Conservation (phyloP, 2,888 invertebrate species). For the Cristatella mucedo region DNA sequence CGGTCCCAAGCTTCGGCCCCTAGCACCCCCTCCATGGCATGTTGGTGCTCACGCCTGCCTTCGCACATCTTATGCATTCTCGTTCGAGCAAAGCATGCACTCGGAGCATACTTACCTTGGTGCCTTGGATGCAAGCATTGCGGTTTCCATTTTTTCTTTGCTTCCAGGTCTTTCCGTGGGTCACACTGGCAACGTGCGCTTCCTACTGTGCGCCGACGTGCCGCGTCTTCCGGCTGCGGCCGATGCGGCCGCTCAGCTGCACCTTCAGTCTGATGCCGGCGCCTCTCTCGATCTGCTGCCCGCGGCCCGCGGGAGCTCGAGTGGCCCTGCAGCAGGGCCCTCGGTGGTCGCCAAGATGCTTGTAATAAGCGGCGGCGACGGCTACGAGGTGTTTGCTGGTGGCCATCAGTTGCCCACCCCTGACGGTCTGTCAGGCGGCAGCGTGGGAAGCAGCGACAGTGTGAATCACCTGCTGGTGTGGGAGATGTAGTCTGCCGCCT, state of each 20-base stretch:
- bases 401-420: constrained; percentile 18
- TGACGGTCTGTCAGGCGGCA: constrained; percentile 48
- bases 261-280: constrained; percentile 4
- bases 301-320: neutral
- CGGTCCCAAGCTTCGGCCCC: too few species aligned
- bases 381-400: constrained; percentile 73
- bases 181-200: constrained; percentile 90
- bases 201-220: constrained; percentile 70
- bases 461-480: constrained; percentile 88
- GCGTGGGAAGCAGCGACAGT: constrained; percentile 74
- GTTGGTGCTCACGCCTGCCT: too few species aligned
- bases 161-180: constrained; percentile 68
- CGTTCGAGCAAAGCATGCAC: too few species aligned
- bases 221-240: too few species aligned
- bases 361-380: constrained; percentile 90
- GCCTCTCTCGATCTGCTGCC: constrained; percentile 45
- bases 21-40: too few species aligned
- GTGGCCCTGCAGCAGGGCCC: constrained; percentile 12
- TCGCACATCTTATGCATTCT: too few species aligned
- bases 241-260: neutral
- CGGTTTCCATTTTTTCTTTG: neutral
- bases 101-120: too few species aligned
- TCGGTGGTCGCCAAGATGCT: constrained; percentile 38
- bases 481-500: constrained; percentile 44
- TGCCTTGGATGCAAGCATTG: too few species aligned